Evolutionary conservation across 2,113 vertebrate genomes (phyloP).

Genomic region (Pelmatolapia mariae): DNA sequence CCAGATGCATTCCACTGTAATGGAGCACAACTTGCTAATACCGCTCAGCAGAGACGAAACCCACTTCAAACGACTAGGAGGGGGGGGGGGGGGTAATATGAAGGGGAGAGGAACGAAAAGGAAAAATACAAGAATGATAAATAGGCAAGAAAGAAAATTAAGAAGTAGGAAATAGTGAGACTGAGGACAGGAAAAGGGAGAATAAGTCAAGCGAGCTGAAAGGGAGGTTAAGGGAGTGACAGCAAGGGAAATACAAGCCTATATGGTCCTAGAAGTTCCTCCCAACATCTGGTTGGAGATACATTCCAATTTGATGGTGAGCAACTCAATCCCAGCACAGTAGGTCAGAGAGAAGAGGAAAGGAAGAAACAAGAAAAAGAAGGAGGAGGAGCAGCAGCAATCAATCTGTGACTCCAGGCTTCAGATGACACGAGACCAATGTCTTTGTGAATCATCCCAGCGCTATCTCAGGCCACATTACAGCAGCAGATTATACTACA

Average conservation of each 20-base stretch:
- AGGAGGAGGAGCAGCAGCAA: conserved; percentile 2
- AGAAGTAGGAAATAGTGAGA: conserved; percentile 39
- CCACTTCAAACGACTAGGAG: conserved; percentile 57
- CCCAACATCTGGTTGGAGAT: conserved; percentile 67
- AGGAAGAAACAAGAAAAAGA: not conserved
- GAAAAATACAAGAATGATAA: conserved; percentile 45
- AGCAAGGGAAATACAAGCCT: not conserved
- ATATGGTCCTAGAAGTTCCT: conserved; percentile 32
- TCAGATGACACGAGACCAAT: conserved; percentile 40
- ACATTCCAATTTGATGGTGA: conserved; percentile 54
- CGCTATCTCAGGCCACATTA: conserved; percentile 38
- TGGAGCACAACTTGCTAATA: conserved; percentile 59
- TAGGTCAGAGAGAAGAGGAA: conserved; percentile 40
- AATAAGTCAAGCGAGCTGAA: conserved; percentile 14
- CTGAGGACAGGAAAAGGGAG: not conserved
- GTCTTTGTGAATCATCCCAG: conserved; percentile 40
- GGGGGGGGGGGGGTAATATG: conserved; percentile 24
- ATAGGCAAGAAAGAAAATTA: conserved; percentile 32
- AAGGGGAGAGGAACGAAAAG: conserved; percentile 31
- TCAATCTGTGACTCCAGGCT: conserved; percentile 11
- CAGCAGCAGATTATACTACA: not conserved
- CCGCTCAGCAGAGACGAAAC: conserved; percentile 24
- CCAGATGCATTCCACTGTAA: conserved; percentile 64
- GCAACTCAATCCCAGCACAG: conserved; percentile 63
- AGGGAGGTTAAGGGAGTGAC: conserved; percentile 11